A percentile compares a stretch with the other conserved stretches of the same genome.
phyloP scores from a whole-genome alignment of 92 coral and sea anemone genomes.

The Meandrina meandrites region DNA sequence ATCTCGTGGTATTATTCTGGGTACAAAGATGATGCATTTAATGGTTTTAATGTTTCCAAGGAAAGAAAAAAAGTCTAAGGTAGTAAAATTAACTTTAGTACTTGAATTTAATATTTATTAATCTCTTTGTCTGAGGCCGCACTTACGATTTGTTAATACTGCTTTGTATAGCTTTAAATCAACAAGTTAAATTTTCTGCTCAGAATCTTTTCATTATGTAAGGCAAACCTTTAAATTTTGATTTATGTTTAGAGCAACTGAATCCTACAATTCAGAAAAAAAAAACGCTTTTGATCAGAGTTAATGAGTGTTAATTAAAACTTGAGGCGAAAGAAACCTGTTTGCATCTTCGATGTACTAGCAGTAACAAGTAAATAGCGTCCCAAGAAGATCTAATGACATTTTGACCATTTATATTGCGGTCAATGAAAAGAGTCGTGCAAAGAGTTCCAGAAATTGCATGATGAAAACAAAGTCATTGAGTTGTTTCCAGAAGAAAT shows the following conservation, averaged over 20 bases:
- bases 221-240: not conserved
- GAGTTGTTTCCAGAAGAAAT: not conserved
- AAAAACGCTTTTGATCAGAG: not conserved
- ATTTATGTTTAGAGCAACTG: not conserved
- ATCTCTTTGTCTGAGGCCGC: not conserved
- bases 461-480: not conserved
- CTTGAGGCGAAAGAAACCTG: not conserved
- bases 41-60: not conserved
- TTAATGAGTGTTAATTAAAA: not conserved
- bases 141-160: not conserved
- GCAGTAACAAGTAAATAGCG: not conserved
- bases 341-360: not conserved
- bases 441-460: not conserved
- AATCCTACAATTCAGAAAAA: not conserved
- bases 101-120: too few species aligned
- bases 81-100: not conserved
- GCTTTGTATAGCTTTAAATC: not conserved
- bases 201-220: not conserved
- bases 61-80: not conserved
- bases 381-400: not conserved
- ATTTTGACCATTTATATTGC: not conserved
- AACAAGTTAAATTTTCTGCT: not conserved
- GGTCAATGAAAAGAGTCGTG: not conserved
- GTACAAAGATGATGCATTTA: not conserved
- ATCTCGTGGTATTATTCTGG: not conserved